A percentile compares a stretch with the other conserved stretches of the same genome.
These are phyloP conservation scores for Salticus scenicus DNA, from an alignment of 2,888 invertebrate species.

Conservation along the genomic window DNA sequence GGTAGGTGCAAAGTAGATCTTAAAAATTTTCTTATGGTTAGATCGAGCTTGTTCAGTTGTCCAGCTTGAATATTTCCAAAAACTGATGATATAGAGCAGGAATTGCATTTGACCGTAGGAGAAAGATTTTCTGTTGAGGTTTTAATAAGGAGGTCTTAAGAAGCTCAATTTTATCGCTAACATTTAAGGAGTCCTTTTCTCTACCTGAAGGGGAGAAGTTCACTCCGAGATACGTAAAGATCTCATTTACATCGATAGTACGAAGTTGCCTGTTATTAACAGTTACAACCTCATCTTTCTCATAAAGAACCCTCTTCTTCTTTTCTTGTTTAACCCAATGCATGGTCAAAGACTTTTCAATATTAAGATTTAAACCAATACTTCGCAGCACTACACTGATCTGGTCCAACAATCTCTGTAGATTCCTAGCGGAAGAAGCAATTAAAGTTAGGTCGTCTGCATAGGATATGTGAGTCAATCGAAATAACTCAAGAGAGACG, in stretches of 20 bases:
- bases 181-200: no score
- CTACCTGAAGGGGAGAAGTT: no score
- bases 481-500: not conserved
- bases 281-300: not conserved
- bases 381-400: not conserved
- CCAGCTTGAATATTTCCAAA: not conserved
- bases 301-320: not conserved
- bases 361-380: not conserved
- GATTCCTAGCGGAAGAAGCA: not conserved
- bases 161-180: not conserved
- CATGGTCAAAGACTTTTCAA: not conserved
- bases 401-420: not conserved
- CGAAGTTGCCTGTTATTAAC: not conserved
- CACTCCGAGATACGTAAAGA: not conserved
- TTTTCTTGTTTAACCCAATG: not conserved
- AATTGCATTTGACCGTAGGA: not conserved
- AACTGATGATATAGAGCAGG: not conserved
- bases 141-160: not conserved
- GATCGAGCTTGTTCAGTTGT: not conserved
- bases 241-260: not conserved
- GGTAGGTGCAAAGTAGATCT: not conserved
- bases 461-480: not conserved
- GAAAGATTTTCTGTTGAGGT: conserved; percentile 15
- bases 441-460: not conserved
- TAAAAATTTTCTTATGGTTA: not conserved